Conservation (phyloP, 2,797 vertebrate species). For the Pristis pectinata region DNA sequence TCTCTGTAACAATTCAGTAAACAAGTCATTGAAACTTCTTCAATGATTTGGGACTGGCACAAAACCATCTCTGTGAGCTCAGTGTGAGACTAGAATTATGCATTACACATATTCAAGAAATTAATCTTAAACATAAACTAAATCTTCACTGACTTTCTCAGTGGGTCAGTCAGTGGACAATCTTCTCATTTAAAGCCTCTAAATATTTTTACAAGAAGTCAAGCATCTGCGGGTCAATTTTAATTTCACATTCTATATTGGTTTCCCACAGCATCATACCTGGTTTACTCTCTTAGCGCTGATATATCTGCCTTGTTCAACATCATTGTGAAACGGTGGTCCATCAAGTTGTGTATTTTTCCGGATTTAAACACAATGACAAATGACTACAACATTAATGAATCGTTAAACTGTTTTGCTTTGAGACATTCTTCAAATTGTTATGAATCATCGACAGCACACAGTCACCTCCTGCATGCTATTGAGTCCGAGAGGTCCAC, state of each 20-base stretch:
- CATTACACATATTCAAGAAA: background rate
- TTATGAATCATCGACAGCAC: background rate
- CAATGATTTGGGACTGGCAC: background rate
- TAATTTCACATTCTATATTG: background rate
- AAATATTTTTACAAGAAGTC: background rate
- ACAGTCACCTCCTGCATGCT: background rate
- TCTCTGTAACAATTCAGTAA: background rate
- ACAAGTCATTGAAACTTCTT: background rate
- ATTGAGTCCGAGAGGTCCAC: background rate
- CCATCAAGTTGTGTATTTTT: background rate
- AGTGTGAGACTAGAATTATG: background rate
- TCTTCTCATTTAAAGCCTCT: background rate
- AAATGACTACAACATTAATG: background rate
- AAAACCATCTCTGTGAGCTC: background rate
- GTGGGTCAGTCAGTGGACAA: background rate
- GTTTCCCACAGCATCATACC: background rate
- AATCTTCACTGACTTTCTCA: background rate
- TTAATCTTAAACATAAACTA: background rate
- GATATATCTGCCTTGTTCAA: background rate
- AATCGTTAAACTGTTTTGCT: constrained; percentile 3
- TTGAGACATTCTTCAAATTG: background rate
- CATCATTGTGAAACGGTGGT: background rate
- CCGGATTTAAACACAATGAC: background rate
- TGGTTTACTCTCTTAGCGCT: background rate
- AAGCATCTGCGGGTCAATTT: background rate